A percentile compares a stretch with the other conserved stretches of the same genome.
Evolutionary conservation across 1,140 invertebrate genomes (phyloP).

Genomic region (Bombus sylvicola): DNA sequence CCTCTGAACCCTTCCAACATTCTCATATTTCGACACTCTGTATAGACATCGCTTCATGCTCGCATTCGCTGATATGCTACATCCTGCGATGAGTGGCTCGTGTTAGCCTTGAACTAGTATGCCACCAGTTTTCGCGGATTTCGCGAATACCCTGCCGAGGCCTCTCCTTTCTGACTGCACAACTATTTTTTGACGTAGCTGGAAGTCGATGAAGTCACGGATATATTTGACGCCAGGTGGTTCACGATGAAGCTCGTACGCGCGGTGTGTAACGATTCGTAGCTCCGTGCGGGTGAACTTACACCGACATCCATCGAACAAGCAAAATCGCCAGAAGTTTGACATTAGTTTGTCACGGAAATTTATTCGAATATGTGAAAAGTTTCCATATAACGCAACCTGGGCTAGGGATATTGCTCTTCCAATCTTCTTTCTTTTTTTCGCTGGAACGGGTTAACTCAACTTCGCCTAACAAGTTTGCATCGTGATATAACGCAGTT

Average conservation of each 20-base stretch:
- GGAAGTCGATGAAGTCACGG: conserved; percentile 23
- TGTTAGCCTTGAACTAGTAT: conserved; percentile 20
- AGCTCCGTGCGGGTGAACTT: too few species aligned
- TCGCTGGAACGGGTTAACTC: not conserved
- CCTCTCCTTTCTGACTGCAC: not conserved
- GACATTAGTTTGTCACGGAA: not conserved
- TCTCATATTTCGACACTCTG: not conserved
- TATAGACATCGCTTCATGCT: not conserved
- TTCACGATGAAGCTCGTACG: not conserved
- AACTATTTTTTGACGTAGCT: conserved; percentile 31
- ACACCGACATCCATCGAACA: not conserved
- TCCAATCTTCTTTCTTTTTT: not conserved
- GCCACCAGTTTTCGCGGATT: not conserved
- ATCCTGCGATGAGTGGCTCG: not conserved
- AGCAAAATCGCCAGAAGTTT: not conserved
- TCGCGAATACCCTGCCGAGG: not conserved
- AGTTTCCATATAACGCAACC: not conserved
- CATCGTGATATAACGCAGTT: too few species aligned
- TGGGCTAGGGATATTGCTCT: too few species aligned
- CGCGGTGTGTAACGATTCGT: not conserved
- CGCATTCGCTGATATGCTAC: not conserved
- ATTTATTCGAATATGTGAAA: not conserved
- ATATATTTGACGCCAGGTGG: conserved; percentile 32
- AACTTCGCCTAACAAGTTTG: too few species aligned
- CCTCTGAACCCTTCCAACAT: too few species aligned